These are phyloP conservation scores for Paramormyrops hopkinsi DNA, from an alignment of 2,797 vertebrate genomes.

Conservation along the genomic window DNA sequence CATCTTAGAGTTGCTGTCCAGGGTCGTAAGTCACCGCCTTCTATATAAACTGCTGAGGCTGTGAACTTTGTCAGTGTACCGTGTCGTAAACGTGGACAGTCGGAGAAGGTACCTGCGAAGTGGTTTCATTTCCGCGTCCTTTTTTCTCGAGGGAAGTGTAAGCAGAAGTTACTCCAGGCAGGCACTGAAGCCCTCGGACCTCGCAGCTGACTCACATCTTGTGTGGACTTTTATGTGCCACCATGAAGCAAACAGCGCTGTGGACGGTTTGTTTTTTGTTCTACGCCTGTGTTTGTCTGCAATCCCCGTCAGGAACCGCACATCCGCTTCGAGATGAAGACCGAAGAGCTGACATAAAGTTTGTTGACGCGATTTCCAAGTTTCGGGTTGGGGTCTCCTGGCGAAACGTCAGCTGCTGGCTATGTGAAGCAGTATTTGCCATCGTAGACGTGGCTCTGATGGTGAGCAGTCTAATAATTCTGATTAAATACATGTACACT, in stretches of 20 bases:
- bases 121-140: not conserved
- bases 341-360: not conserved
- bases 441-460: constrained; percentile 60
- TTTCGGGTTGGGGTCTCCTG: constrained; percentile 45
- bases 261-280: not conserved
- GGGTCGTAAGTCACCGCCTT: not conserved
- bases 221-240: not conserved
- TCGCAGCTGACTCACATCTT: not conserved
- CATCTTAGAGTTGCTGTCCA: not conserved
- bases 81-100: not conserved
- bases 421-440: constrained; percentile 60
- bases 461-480: constrained; percentile 49
- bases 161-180: not conserved
- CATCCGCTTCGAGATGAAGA: constrained; percentile 30
- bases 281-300: constrained; percentile 25
- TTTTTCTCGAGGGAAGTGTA: not conserved
- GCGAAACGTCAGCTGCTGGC: constrained; percentile 56
- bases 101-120: not conserved
- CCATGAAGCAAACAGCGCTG: not conserved
- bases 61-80: not conserved
- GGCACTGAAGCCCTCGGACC: not conserved
- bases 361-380: constrained; percentile 29
- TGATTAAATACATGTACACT: not conserved
- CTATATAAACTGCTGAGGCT: not conserved
- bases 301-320: constrained; percentile 30